These are phyloP conservation scores for Ecdyonurus torrentis DNA, from an alignment of 2,888 invertebrate species.

Conservation along the genomic window DNA sequence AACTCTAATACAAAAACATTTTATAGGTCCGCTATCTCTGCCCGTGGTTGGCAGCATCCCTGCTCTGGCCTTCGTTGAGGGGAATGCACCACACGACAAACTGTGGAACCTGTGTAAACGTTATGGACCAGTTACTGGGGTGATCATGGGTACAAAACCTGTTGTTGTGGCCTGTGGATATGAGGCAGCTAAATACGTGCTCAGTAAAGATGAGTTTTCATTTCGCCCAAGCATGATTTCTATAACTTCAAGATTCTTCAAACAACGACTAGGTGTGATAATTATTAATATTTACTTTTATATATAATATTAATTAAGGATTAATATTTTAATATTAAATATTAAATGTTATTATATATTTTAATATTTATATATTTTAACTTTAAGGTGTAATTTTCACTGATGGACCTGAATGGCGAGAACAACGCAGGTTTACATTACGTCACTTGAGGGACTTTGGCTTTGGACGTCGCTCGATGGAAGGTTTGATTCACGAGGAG, in stretches of 20 bases:
- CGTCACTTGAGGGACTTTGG: conserved; percentile 48
- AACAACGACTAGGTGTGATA: background rate
- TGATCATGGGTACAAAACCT: conserved; percentile 1
- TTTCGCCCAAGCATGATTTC: background rate
- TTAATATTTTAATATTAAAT: background rate
- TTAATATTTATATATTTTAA: background rate
- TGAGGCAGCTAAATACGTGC: conserved; percentile 4
- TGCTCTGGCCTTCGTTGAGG: background rate
- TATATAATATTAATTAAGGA: background rate
- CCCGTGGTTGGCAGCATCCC: background rate
- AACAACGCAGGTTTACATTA: conserved; percentile 46
- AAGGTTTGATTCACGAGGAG: background rate
- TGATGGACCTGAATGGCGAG: conserved; percentile 44
- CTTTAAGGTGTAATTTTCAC: conserved; percentile 44
- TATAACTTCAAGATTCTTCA: background rate
- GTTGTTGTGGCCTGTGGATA: conserved; percentile 4
- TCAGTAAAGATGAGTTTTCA: conserved; percentile 3
- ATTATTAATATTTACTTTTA: background rate
- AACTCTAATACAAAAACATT: too few species aligned
- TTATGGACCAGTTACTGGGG: conserved; percentile 5
- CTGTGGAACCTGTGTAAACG: background rate
- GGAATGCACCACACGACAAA: background rate
- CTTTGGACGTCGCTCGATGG: conserved; percentile 41
- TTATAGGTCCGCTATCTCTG: background rate
- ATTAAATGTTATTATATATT: too few species aligned